Conservation (phyloP, 2,113 vertebrate genomes). For the Tragelaphus strepsiceros region DNA sequence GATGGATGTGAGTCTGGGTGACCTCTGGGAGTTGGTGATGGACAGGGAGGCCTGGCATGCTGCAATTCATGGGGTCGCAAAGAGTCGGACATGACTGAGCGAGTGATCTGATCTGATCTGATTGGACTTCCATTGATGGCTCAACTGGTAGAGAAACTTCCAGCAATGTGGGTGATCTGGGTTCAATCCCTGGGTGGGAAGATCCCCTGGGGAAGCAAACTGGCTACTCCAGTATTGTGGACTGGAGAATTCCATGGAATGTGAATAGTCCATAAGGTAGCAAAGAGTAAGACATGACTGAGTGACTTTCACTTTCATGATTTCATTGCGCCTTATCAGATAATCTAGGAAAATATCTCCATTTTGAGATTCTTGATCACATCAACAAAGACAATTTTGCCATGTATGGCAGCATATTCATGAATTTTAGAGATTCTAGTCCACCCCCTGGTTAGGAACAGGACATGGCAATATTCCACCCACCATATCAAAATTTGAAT, state of each 20-base stretch:
- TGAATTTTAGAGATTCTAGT: neutral
- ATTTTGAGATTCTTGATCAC: neutral
- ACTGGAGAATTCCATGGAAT: neutral
- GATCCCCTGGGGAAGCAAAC: neutral
- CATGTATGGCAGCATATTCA: neutral
- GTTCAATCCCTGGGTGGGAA: rapidly evolving
- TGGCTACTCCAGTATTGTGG: neutral
- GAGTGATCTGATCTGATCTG: too few relatives aligned
- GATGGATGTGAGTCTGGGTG: too few relatives aligned
- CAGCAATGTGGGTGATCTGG: neutral
- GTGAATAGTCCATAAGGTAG: neutral
- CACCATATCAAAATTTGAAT: neutral
- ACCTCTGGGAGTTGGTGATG: too few relatives aligned
- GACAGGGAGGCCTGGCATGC: too few relatives aligned
- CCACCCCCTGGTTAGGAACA: too few relatives aligned
- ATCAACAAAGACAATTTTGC: neutral
- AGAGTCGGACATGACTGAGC: too few relatives aligned
- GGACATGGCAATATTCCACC: neutral
- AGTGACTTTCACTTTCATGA: neutral
- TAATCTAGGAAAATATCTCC: neutral
- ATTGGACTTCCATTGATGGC: neutral
- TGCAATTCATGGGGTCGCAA: too few relatives aligned
- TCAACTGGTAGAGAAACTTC: neutral
- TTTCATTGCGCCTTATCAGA: neutral
- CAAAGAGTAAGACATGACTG: neutral